Evolutionary conservation across 2,113 vertebrate genomes (phyloP), one percentile per base, ranked within the genome.

Genomic region (Lampris incognitus): DNA sequence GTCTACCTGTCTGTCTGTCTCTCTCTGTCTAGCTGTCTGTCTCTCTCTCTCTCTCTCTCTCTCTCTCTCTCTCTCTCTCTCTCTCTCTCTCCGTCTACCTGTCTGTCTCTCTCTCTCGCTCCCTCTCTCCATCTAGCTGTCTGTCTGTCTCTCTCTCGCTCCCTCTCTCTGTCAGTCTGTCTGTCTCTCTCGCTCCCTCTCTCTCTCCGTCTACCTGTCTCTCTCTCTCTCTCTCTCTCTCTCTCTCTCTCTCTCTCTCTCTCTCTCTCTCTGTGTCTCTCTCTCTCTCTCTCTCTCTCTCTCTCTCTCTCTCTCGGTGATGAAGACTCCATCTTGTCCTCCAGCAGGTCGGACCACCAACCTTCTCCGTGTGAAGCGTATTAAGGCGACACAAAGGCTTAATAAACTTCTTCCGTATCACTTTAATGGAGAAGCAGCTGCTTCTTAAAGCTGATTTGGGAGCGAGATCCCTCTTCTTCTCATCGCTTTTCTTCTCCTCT

Each of bases 371-470:
- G 79, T 84, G 79, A 87, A 67, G 79, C 90, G 89, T 85, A 89
- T 92, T 80, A 88, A 75, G 65, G 49, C 70, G 72, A 63, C 87
- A 86, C 89, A 92, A 92, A 93, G 91, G 87, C 83, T 87, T 93
- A 92, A 92, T 94, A 93, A 93, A 94, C 88, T 94, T 92, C 91
- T 88, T 89, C 84, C 66, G 76, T 83, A 88, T 91, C 76, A 91
- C 88, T 92, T 92, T 91, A 91, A 93, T 93, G 91, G 92, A 92
- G 87, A 89, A 90, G 85, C 92, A 92, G 92, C 92, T 92, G 92
- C 91, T 92, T 80, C 75, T 38, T 76, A 90, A 89, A 85, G 87
- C 87, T 88, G 90, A 89, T 92, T 86, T 88, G 82, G 84, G 85
- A 90, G 89, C 79, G 85, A 85, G 87, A 62, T 10, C 6, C 2